Evolutionary conservation across 2,888 invertebrate species (phyloP), one percentile per base, ranked within the genome.

Genomic region (Oegoconia quadripuncta): DNA sequence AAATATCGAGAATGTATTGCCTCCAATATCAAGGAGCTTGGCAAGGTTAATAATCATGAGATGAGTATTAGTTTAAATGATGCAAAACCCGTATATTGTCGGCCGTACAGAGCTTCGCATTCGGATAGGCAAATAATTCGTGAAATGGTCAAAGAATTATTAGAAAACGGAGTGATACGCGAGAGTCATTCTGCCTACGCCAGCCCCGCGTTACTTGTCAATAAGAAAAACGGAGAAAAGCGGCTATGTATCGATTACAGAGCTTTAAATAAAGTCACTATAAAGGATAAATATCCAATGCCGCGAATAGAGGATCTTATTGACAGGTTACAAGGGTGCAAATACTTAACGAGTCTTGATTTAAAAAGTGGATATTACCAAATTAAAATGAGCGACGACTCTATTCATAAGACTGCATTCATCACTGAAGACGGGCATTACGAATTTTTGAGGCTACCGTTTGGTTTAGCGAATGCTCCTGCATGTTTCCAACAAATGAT

Each of bases 361-460:
- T n/a, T n/a, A n/a, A n/a, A n/a, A n/a, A n/a, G n/a, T n/a, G n/a
- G n/a, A n/a, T n/a, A n/a, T n/a, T n/a, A 63, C 25, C 71, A 74
- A 38, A 65, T 75, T 8, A 14, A 55, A 2, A 48, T 77, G 32
- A 44, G 44, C 29, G 39, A 49, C 1, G 46, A 62, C 0, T 61
- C 68, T 0, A 52, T 67, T n/a, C 45, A 52, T 1, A 65, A 65
- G 28, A 75, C 72, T 0, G 70, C 69, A 55, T 70, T 11, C 61
- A 57, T 65, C 0, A 77, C 70, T 0, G 63, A 62, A 0, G 62
- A 67, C 27, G 73, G 71, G 0, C 61, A 71, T n/a, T 75, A 50
- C 26, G 68, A 77, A 41, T 72, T 62, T 41, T 44, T 64, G 12
- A 34, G 46, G n/a, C 29, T 53, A 0, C 48, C 50, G 0, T 50